Base-by-base conservation (phyloP, 2,797 vertebrate genomes). In the Sebastes itinus region DNA sequence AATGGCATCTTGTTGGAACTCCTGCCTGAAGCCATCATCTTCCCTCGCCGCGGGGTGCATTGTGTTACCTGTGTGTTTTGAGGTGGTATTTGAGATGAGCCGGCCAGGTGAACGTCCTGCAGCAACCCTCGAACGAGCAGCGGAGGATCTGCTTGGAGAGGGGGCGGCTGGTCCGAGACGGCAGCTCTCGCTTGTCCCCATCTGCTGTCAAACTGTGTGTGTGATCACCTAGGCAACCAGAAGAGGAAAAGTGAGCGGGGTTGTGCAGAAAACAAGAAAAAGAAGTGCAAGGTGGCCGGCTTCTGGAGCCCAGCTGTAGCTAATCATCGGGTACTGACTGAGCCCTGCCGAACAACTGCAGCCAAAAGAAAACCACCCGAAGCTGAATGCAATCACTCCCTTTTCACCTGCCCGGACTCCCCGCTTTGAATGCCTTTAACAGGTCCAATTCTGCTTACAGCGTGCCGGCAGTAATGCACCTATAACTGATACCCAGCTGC, bases 81-180 rank as follows among this genome's bases (percentile, higher is more conserved):
- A 99, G 97, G 86, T 99, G 99, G 90, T 99, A 99, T 76, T 98
- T 99, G 81, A 99, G 98, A 89, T 99, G 98, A 72, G 99, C 98
- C 4, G 97, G 98, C 96, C 97, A 98, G 78, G 97, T 98, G 94
- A 99, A 99, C 0, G 97, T 99, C 87, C 98, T 94, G 83, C 97
- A 96, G 65, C 99, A 99, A 66, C 97, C 98, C 80, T 98, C 97
- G 30, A 98, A 98, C 2, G 98, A 98, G 91, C 99, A 99, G 81
- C 96, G 97, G 78, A 99, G 96, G 81, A 96, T 96, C 90, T 98
- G 99, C 88, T 98, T 98, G 80, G 96, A 81, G 0, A 95, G 95
- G 16, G 96, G 89, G 67, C 96, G 92, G 70, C 94, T 88, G 84
- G 93, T 90, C 72, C 95, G 95, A 60, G 97, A 89, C 38, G 90